These are phyloP conservation scores for Amphimallon solstitiale DNA, from an alignment of 2,888 invertebrate species.

Conservation along the genomic window DNA sequence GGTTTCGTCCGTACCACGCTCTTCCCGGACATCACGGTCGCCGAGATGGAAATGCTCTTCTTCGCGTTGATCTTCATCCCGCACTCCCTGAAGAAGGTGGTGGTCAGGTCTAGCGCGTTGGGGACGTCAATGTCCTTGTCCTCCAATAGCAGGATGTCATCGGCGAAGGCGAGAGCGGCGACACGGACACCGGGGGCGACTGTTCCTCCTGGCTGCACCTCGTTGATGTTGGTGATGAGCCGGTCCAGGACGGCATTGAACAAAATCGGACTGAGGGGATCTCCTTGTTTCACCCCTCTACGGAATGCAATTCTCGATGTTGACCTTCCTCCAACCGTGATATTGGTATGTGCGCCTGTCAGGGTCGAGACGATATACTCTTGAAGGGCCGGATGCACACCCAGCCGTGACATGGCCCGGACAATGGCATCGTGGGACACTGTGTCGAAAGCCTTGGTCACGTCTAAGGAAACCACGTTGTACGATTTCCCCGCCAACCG, in stretches of 20 bases:
- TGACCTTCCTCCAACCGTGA: slow-evolving; percentile 25
- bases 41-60: slow-evolving; percentile 37
- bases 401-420: slow-evolving; percentile 49
- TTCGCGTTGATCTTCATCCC: slow-evolving; percentile 45
- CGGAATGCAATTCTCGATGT: slow-evolving; percentile 40
- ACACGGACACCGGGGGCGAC: too few relatives aligned
- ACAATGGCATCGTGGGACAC: too few relatives aligned
- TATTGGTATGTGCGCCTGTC: slow-evolving; percentile 45
- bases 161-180: slow-evolving; percentile 56
- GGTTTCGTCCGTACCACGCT: too few relatives aligned
- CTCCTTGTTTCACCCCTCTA: slow-evolving; percentile 58
- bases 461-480: slow-evolving; percentile 57
- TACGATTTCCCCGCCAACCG: slow-evolving; percentile 43
- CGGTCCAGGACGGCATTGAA: too few relatives aligned
- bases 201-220: too few relatives aligned
- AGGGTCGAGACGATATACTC: slow-evolving; percentile 51
- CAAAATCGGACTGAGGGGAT: too few relatives aligned
- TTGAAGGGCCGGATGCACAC: slow-evolving; percentile 51
- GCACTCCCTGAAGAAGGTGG: slow-evolving; percentile 32
- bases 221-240: too few relatives aligned
- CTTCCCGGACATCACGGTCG: slow-evolving; percentile 19
- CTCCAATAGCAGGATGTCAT: slow-evolving; percentile 55
- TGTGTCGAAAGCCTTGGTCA: slow-evolving; percentile 61
- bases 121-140: slow-evolving; percentile 52
- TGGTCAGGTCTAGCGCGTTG: slow-evolving; percentile 40